Base-by-base conservation (phyloP, 2,113 vertebrate species). In the Pelobates fuscus region DNA sequence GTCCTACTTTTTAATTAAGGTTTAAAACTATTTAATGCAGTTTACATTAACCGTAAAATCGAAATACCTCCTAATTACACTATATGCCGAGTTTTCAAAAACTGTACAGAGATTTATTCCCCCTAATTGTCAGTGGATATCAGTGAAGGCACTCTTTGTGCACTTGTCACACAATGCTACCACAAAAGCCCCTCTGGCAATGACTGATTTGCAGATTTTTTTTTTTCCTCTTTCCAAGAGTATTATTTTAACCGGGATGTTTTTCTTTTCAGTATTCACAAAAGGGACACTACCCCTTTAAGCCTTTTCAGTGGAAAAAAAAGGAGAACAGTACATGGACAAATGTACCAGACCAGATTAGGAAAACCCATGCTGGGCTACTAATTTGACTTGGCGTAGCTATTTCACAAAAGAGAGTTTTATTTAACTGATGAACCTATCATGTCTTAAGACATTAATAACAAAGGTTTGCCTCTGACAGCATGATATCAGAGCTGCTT, bases 351-450 rank as follows among this genome's bases (percentile, higher is more conserved):
- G 73, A 77, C 73, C 64, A 77, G 73, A 77, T 77, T 77, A 77
- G 73, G 73, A 68, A 68, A 68, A 68, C 73, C 44, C 73, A 60
- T n/a, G 73, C 73, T 77, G 73, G 60, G 73, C 73, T 68, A 77
- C 73, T 77, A 77, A 77, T 77, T 77, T 77, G 73, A 77, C 73
- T 77, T 77, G 73, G 73, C 73, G 54, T 68, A 68, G 73, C 64
- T 77, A 77, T 77, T 77, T 67, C 73, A 77, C 73, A 77, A 77
- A 77, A 77, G 73, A 77, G 73, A 77, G 73, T 77, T 77, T 77
- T 77, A 77, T 77, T 77, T 77, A 77, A 68, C 73, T 77, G 73
- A 77, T 77, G 73, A 77, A 77, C 73, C 73, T 77, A 77, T 77
- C 73, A 77, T 77, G 73, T 77, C 73, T 77, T 68, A 77, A 77